Percentiles rank a stretch among this genome's conserved stretches.
Evolutionary conservation across 2,797 vertebrate species (phyloP).

Genomic region (Sebastes glaucus): DNA sequence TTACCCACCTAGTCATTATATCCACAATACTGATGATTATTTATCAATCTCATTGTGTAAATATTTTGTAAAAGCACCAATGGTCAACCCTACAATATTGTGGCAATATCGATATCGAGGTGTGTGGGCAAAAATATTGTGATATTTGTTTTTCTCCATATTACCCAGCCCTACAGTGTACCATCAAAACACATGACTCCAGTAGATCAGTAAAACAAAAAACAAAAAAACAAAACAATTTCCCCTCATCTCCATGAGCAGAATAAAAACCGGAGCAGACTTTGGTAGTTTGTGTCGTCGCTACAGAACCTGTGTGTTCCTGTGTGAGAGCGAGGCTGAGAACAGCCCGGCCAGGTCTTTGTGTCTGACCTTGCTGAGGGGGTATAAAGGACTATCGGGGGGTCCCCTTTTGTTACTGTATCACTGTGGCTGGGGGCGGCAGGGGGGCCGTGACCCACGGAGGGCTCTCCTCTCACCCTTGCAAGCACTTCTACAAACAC

Average conservation of each 20-base stretch:
- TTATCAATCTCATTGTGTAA: no score
- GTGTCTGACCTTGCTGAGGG: constrained; percentile 71
- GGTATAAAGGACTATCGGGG: constrained; percentile 59
- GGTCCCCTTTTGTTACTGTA: constrained; percentile 81
- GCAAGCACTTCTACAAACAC: constrained; percentile 84
- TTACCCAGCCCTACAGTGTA: neutral
- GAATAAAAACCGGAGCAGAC: neutral
- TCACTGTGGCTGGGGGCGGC: constrained; percentile 52
- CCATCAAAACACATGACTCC: neutral
- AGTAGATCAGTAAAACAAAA: neutral
- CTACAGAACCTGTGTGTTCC: constrained; percentile 23
- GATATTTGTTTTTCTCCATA: no score
- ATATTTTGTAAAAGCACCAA: no score
- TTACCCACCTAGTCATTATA: no score
- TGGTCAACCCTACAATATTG: no score
- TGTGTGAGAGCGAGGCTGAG: constrained; percentile 54
- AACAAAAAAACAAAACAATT: neutral
- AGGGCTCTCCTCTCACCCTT: constrained; percentile 73
- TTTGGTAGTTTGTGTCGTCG: neutral
- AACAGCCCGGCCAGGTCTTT: constrained; percentile 72
- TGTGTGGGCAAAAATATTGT: no score
- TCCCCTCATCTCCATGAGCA: neutral
- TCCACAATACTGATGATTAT: no score
- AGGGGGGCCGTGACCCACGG: constrained; percentile 66
- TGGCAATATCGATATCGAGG: no score